Base-by-base conservation (phyloP, 2,797 vertebrate species). In the Peromyscus aztecus region DNA sequence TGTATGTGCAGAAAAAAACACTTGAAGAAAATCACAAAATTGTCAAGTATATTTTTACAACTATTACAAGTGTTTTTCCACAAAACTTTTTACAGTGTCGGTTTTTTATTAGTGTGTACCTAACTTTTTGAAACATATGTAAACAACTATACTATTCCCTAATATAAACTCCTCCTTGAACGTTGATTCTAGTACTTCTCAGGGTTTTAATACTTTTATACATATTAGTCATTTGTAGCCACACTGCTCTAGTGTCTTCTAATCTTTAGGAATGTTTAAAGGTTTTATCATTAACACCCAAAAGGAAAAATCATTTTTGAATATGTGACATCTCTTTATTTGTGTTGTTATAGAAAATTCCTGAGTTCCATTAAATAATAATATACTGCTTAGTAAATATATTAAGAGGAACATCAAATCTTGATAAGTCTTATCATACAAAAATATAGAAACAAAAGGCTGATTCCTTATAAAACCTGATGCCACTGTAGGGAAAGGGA, bases 201-300 rank as follows among this genome's bases (percentile, higher is more conserved):
- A 81, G 52, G 40, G 46, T 84, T 59, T 77, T 89, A 55, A 57
- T 71, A 1, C 11, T 87, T 17, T 29, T 7, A 4, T 52, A 69
- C 43, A 75, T 46, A 10, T 57, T 90, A 97, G 63, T 73, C 40
- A 83, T 93, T 91, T 95, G 61, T n/a, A 89, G 10, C 31, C 59
- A n/a, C 0, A 49, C 31, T 88, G 34, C 0, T 37, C 16, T 29
- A 92, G 40, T 52, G 5, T 84, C 69, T 95, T 96, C 6, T 2
- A 78, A 93, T 43, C 43, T 93, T 92, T 80, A 71, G 85, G 49
- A 83, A 94, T 82, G 1, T 75, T 82, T 37, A 84, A 67, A 97
- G 19, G 1, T 95, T 88, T 29, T 88, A 87, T 55, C n/a, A 86
- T 14, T 86, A 85, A 40, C 10, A 86, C 3, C 76, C 0, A 83